Evolutionary conservation across 2,113 vertebrate species (phyloP).

Genomic region (Mus pahari): DNA sequence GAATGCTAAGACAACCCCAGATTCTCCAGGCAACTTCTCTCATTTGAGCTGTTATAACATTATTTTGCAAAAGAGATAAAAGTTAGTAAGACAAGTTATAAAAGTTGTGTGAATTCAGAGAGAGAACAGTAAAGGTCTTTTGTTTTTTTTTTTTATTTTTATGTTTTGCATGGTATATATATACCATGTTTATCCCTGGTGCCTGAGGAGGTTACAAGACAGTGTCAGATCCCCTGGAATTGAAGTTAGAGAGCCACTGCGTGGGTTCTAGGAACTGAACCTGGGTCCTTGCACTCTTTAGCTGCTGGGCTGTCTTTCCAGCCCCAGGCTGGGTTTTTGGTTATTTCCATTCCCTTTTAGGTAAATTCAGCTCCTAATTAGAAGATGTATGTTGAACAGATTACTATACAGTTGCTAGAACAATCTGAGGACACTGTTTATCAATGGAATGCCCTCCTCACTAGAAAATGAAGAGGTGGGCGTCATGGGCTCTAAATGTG

Average conservation of each 20-base stretch:
- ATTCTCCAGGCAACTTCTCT: neutral
- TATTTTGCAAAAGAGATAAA: conserved; percentile 25
- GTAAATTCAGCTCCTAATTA: conserved; percentile 8
- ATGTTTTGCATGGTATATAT: neutral
- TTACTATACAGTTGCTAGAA: neutral
- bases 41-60: neutral
- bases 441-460: neutral
- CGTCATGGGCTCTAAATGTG: neutral
- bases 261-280: neutral
- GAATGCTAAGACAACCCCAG: neutral
- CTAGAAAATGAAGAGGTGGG: neutral
- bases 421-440: no score
- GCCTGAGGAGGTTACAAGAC: neutral
- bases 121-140: neutral
- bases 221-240: neutral
- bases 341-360: neutral
- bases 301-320: neutral
- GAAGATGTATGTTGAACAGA: neutral
- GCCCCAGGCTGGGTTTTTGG: neutral
- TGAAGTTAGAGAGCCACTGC: neutral
- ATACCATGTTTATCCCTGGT: neutral
- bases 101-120: neutral
- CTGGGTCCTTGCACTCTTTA: neutral
- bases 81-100: neutral
- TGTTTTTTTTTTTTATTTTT: neutral